Evolutionary conservation across 92 coral and sea anemone genomes (phyloP).

Genomic region (Zoanthus sansibaricus): DNA sequence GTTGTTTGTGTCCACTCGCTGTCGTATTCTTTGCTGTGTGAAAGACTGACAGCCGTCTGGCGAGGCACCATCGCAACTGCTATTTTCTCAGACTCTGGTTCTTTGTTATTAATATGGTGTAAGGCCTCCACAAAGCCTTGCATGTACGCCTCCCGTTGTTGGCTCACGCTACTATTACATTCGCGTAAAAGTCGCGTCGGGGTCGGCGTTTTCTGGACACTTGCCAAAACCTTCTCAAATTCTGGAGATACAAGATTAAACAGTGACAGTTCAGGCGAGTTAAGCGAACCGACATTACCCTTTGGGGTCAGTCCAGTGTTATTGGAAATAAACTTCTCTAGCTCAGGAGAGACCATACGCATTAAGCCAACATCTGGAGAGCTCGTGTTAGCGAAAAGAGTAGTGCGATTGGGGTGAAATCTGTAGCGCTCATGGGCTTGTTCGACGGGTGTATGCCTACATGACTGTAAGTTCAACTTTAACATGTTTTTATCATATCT

Average conservation of each 20-base stretch:
- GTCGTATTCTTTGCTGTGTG: conserved; percentile 34
- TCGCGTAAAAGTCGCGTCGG: conserved; percentile 70
- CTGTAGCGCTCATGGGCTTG: conserved; percentile 74
- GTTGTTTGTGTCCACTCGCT: conserved; percentile 23
- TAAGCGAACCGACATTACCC: conserved; percentile 74
- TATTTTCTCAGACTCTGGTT: conserved; percentile 54
- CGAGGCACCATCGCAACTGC: background rate
- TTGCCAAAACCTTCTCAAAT: conserved; percentile 92
- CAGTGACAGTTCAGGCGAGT: conserved; percentile 89
- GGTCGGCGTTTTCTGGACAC: conserved; percentile 81
- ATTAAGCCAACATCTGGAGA: conserved; percentile 89
- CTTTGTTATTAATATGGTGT: conserved; percentile 86
- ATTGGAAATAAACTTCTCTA: conserved; percentile 91
- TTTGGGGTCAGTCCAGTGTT: conserved; percentile 83
- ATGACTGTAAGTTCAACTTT: conserved; percentile 70
- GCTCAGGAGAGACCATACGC: conserved; percentile 92
- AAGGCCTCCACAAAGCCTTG: conserved; percentile 96
- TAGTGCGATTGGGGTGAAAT: conserved; percentile 55
- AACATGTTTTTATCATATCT: conserved; percentile 82
- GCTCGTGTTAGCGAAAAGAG: conserved; percentile 50
- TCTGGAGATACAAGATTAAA: conserved; percentile 95
- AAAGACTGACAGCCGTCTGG: background rate
- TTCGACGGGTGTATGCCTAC: conserved; percentile 62
- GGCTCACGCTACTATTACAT: conserved; percentile 69
- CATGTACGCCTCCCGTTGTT: conserved; percentile 91